Percentiles rank a stretch among this genome's conserved stretches.
These are phyloP conservation scores for Hydrocynus forskahlii DNA, from an alignment of 2,797 vertebrate species.

Conservation along the genomic window DNA sequence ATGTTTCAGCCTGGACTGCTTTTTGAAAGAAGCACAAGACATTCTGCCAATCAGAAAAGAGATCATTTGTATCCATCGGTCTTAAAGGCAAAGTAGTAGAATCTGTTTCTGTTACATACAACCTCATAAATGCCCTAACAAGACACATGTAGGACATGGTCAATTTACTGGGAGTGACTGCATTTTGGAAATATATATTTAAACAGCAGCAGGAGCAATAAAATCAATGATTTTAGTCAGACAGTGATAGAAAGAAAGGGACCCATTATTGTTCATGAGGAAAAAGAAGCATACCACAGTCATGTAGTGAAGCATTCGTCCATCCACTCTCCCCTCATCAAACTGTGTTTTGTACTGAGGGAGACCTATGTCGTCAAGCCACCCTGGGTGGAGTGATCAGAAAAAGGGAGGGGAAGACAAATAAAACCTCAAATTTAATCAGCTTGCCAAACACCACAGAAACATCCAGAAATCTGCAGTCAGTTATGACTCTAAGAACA, in stretches of 20 bases:
- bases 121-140: too few species aligned
- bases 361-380: slow-evolving; percentile 97
- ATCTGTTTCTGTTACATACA: too few species aligned
- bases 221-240: neutral
- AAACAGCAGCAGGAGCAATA: neutral
- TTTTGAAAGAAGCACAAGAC: too few species aligned
- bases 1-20: too few species aligned
- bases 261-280: neutral
- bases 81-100: too few species aligned
- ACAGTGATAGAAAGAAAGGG: neutral
- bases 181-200: neutral
- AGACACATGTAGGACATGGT: too few species aligned
- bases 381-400: slow-evolving; percentile 76
- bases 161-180: neutral
- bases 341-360: slow-evolving; percentile 99
- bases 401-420: neutral
- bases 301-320: slow-evolving; percentile 98
- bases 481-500: neutral
- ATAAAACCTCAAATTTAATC: neutral
- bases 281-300: slow-evolving; percentile 84
- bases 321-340: slow-evolving; percentile 94
- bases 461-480: neutral
- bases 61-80: too few species aligned
- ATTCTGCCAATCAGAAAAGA: too few species aligned
- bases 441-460: neutral